Conservation (phyloP, 2,797 vertebrate genomes). For the Diceros bicornis region DNA sequence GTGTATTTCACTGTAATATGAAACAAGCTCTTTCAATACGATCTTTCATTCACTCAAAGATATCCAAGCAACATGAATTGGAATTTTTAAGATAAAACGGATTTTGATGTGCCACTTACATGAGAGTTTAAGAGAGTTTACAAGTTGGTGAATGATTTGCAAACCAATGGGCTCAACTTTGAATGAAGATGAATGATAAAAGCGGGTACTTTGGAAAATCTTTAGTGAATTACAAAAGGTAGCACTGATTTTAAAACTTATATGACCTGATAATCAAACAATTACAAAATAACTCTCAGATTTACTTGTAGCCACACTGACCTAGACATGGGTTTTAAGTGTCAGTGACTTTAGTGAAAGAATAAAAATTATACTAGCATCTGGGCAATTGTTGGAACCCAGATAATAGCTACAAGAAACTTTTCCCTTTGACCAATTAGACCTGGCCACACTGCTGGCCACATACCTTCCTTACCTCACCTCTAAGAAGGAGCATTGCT, state of each 20-base stretch:
- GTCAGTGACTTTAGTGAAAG: neutral
- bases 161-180: slow-evolving; percentile 7
- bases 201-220: neutral
- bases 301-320: neutral
- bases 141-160: neutral
- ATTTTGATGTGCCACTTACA: neutral
- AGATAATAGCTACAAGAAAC: neutral
- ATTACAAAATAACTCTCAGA: neutral
- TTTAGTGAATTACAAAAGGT: slow-evolving; percentile 9
- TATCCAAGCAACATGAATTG: neutral
- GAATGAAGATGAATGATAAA: slow-evolving; percentile 43
- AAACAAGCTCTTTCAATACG: neutral
- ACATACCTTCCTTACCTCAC: neutral
- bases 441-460: accelerated
- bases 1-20: neutral
- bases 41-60: neutral
- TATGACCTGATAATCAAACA: neutral
- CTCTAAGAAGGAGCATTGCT: neutral
- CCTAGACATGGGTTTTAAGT: neutral
- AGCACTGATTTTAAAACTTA: neutral
- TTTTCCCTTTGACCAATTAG: neutral
- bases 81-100: slow-evolving; percentile 35
- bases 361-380: neutral
- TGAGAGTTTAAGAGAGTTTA: neutral
- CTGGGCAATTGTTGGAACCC: neutral